A percentile compares a stretch with the other conserved stretches of the same genome.
These are phyloP conservation scores for Hormiphora californensis DNA, from an alignment of 37 sponge, comb jelly and placozoan species.

Conservation along the genomic window DNA sequence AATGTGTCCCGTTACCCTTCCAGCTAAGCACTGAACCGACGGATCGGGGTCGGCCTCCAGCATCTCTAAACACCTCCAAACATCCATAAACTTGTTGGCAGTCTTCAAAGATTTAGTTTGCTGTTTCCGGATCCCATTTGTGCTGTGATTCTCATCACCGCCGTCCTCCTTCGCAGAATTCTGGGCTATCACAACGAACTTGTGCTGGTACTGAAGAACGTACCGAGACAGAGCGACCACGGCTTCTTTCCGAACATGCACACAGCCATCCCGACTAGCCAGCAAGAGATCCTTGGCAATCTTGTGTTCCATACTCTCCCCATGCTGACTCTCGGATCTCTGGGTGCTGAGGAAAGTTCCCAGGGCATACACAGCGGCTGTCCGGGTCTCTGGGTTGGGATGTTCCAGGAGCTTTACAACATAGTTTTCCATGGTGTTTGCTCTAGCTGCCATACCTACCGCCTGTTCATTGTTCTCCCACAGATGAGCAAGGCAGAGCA, in stretches of 20 bases:
- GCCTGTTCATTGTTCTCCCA: conserved; percentile 79
- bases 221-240: conserved; percentile 73
- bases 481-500: conserved; percentile 75
- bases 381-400: conserved; percentile 76
- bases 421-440: conserved; percentile 78
- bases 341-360: conserved; percentile 71
- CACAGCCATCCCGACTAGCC: conserved; percentile 66
- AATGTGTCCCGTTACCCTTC: neutral
- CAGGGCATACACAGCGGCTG: conserved; percentile 78
- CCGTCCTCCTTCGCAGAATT: no score
- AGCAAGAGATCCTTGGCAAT: conserved; percentile 60
- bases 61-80: conserved; percentile 15
- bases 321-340: conserved; percentile 58
- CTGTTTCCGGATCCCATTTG: no score
- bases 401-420: conserved; percentile 71
- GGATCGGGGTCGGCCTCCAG: neutral
- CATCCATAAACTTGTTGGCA: conserved; percentile 35
- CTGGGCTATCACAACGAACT: conserved; percentile 62
- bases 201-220: conserved; percentile 67
- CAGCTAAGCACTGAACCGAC: neutral
- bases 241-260: conserved; percentile 79
- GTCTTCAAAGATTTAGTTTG: no score
- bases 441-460: conserved; percentile 67
- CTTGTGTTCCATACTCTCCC: conserved; percentile 62
- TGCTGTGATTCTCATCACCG: no score